These are phyloP conservation scores for Taurulus bubalis DNA, from an alignment of 2,113 vertebrate species.

Conservation along the genomic window DNA sequence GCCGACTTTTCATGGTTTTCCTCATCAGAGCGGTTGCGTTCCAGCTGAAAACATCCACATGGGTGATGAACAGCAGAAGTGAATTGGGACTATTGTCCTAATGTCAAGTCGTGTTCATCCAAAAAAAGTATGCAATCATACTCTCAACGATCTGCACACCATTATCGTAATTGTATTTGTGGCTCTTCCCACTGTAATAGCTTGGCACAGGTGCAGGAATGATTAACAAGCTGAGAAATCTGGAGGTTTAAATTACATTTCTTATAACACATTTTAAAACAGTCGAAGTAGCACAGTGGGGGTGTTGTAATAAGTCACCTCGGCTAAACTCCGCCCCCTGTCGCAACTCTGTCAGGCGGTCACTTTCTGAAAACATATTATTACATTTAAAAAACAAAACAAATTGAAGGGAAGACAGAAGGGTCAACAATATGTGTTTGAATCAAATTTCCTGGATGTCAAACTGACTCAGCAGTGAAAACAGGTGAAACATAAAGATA, in stretches of 20 bases:
- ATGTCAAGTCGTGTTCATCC: constrained; percentile 68
- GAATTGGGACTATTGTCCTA: constrained; percentile 33
- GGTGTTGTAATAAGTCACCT: neutral
- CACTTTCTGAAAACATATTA: neutral
- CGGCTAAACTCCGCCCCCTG: neutral
- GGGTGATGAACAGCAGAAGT: constrained; percentile 65
- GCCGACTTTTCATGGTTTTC: neutral
- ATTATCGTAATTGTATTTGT: constrained; percentile 72
- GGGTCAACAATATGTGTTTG: neutral
- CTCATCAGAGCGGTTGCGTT: constrained; percentile 1
- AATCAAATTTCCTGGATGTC: neutral
- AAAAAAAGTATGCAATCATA: constrained; percentile 68
- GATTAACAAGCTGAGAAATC: constrained; percentile 33
- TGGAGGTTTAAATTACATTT: neutral
- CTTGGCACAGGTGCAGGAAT: constrained; percentile 62
- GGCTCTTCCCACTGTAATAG: constrained; percentile 60
- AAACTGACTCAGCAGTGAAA: neutral
- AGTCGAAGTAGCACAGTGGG: neutral
- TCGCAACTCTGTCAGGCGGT: neutral
- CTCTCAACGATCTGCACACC: constrained; percentile 56
- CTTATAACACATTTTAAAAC: neutral
- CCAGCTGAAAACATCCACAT: constrained; percentile 29
- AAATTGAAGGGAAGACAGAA: too few relatives aligned
- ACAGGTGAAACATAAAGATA: neutral
- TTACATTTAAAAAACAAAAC: too few relatives aligned